Evolutionary conservation across 1,140 invertebrate species (phyloP).

Genomic region (Ceratina japonica): DNA sequence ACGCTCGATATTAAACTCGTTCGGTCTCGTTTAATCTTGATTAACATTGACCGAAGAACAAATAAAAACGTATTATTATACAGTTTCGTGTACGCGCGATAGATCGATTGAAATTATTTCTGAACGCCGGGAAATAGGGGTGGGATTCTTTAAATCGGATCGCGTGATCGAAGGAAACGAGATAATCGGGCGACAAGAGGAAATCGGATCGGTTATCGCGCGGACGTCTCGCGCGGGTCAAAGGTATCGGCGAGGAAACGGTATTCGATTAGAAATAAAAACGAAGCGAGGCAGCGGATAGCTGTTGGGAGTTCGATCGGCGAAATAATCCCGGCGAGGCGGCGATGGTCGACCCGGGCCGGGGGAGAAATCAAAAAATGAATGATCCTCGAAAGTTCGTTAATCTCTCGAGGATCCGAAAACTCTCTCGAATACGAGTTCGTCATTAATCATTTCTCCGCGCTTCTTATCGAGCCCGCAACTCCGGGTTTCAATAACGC

Average conservation of each 20-base stretch:
- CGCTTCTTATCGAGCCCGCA: slow-evolving; percentile 57
- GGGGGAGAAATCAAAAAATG: slow-evolving; percentile 52
- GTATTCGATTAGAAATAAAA: slow-evolving; percentile 45
- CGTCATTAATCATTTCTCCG: slow-evolving; percentile 61
- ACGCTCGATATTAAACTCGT: slow-evolving; percentile 8
- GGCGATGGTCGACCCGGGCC: slow-evolving; percentile 3
- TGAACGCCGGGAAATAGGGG: no score
- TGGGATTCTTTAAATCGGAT: no score
- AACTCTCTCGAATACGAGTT: slow-evolving; percentile 38
- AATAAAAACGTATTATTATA: background rate
- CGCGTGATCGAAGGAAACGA: no score
- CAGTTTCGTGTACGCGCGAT: no score
- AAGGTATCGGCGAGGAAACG: background rate
- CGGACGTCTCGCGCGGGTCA: background rate
- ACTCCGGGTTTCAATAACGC: slow-evolving; percentile 61
- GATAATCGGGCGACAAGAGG: background rate
- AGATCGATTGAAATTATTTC: no score
- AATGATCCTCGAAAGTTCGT: slow-evolving; percentile 59
- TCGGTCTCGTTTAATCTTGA: background rate
- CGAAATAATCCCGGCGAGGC: slow-evolving; percentile 38
- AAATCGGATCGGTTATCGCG: slow-evolving; percentile 3
- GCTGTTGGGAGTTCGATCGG: slow-evolving; percentile 18
- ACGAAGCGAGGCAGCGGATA: background rate
- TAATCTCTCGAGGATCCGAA: slow-evolving; percentile 58
- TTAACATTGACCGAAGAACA: background rate